Percentiles rank a stretch among this genome's conserved stretches.
These are phyloP conservation scores for Tetramorium parvispinum DNA, from an alignment of 1,140 invertebrate genomes.

Conservation along the genomic window DNA sequence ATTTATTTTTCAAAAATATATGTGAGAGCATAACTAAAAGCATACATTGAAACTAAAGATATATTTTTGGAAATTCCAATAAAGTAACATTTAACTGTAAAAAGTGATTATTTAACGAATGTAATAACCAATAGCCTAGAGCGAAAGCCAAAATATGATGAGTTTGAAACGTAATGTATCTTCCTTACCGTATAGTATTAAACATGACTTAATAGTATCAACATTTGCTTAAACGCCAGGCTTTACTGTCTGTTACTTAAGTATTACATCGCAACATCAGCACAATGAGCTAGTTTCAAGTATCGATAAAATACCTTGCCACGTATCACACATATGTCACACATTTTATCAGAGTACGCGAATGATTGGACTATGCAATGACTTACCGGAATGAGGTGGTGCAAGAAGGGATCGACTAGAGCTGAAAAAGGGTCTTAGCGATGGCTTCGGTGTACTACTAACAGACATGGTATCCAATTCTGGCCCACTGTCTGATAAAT, in stretches of 20 bases:
- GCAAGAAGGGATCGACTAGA: slow-evolving; percentile 91
- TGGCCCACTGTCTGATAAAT: slow-evolving; percentile 96
- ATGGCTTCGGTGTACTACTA: slow-evolving; percentile 98
- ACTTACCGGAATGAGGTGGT: slow-evolving; percentile 84
- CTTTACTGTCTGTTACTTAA: slow-evolving; percentile 21
- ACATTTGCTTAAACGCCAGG: slow-evolving; percentile 51
- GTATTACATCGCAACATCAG: slow-evolving; percentile 29
- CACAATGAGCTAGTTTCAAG: slow-evolving; percentile 27
- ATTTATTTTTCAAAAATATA: neutral
- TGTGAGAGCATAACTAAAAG: neutral
- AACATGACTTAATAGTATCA: slow-evolving; percentile 29
- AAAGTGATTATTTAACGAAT: slow-evolving; percentile 41
- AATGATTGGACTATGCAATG: slow-evolving; percentile 7
- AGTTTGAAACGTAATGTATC: slow-evolving; percentile 21
- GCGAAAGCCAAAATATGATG: slow-evolving; percentile 60
- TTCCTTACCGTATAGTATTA: slow-evolving; percentile 63
- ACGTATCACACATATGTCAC: slow-evolving; percentile 36
- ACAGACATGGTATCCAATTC: slow-evolving; percentile 98
- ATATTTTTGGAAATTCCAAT: neutral
- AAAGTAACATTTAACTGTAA: slow-evolving; percentile 30
- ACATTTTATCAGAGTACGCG: slow-evolving; percentile 28
- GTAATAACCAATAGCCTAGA: slow-evolving; percentile 51
- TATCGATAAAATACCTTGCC: slow-evolving; percentile 51
- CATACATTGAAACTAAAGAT: neutral
- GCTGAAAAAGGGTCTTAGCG: slow-evolving; percentile 97